Evolutionary conservation across 2,797 vertebrate species (phyloP).

Genomic region (Diceros bicornis): DNA sequence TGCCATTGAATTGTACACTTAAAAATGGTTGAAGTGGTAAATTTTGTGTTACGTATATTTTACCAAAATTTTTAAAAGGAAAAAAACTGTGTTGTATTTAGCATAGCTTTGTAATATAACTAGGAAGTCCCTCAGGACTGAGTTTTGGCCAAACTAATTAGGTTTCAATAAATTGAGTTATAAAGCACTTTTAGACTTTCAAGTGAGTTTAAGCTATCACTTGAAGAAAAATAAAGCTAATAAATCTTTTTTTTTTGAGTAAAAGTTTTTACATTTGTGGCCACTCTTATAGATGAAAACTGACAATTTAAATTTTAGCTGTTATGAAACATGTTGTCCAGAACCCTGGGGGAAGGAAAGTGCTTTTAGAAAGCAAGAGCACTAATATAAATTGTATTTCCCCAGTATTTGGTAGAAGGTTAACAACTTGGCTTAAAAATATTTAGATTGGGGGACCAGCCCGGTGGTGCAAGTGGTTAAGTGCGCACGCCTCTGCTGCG

Average conservation of each 20-base stretch:
- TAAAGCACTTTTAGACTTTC: conserved; percentile 45
- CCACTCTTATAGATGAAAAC: conserved; percentile 50
- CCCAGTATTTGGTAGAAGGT: background rate
- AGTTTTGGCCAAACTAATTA: conserved; percentile 40
- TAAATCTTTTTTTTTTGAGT: conserved; percentile 33
- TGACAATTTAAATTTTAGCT: conserved; percentile 3
- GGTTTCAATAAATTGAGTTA: conserved; percentile 55
- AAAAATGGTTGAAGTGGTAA: conserved; percentile 44
- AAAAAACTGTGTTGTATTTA: conserved; percentile 42
- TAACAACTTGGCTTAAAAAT: conserved; percentile 48
- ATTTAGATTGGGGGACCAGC: background rate
- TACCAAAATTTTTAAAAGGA: background rate
- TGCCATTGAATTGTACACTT: conserved; percentile 2
- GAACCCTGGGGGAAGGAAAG: background rate
- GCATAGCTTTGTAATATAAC: conserved; percentile 42
- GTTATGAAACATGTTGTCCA: conserved; percentile 18
- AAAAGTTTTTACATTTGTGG: conserved; percentile 35
- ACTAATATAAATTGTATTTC: conserved; percentile 50
- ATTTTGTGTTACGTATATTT: conserved; percentile 43
- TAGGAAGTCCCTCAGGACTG: conserved; percentile 46
- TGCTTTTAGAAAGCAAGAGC: conserved; percentile 59
- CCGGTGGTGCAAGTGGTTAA: too few species aligned
- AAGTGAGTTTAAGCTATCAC: conserved; percentile 19
- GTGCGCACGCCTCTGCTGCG: too few species aligned
- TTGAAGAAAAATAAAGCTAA: conserved; percentile 12